Evolutionary conservation across 92 coral and sea anemone genomes (phyloP).

Genomic region (Zoanthus sociatus): DNA sequence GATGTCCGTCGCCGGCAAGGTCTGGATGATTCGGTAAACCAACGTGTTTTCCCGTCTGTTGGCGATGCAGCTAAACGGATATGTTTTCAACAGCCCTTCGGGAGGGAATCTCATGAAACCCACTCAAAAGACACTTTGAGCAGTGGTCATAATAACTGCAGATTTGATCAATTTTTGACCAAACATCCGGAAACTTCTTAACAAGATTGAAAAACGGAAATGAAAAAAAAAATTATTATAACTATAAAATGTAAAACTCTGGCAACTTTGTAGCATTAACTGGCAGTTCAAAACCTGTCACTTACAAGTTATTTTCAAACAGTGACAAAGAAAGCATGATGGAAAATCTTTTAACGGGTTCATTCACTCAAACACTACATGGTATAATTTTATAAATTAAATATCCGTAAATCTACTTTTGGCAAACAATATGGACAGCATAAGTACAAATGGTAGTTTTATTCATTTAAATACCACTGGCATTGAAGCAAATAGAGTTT

Average conservation of each 20-base stretch:
- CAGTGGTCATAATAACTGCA: not conserved
- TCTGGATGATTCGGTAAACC: conserved; percentile 11
- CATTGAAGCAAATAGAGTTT: not conserved
- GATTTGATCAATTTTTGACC: conserved; percentile 18
- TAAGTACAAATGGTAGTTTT: too few species aligned
- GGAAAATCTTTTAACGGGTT: too few species aligned
- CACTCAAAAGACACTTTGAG: conserved; percentile 9
- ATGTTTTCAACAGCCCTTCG: not conserved
- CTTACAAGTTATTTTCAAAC: not conserved
- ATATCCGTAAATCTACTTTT: too few species aligned
- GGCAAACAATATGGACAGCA: too few species aligned
- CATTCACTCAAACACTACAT: too few species aligned
- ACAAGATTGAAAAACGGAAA: conserved; percentile 48
- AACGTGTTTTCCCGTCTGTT: not conserved
- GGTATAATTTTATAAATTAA: too few species aligned
- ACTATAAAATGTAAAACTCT: not conserved
- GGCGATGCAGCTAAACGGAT: conserved; percentile 31
- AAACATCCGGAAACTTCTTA: conserved; percentile 37
- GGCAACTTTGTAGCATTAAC: not conserved
- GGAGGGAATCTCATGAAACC: conserved; percentile 28
- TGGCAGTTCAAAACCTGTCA: not conserved
- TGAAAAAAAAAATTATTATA: not conserved
- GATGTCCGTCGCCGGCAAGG: not conserved
- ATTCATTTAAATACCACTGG: not conserved
- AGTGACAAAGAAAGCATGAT: too few species aligned